A percentile compares a stretch with the other conserved stretches of the same genome.
These are phyloP conservation scores for Helicolenus hilgendorfi DNA, from an alignment of 2,797 vertebrate genomes.

Conservation along the genomic window DNA sequence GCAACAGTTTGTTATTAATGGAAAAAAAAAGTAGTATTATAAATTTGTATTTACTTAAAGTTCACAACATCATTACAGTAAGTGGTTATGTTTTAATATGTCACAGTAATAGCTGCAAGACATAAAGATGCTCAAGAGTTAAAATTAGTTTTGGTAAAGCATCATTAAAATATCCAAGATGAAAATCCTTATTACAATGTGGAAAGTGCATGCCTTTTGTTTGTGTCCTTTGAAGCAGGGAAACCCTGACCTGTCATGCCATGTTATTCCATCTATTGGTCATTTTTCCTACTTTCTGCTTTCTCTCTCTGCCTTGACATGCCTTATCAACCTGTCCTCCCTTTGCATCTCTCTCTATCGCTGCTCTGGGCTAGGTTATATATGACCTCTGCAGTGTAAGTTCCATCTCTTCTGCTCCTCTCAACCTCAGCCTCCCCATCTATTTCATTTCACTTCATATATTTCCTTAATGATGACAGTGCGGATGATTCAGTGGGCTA, in stretches of 20 bases:
- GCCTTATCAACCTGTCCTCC: conserved; percentile 53
- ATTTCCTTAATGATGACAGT: neutral
- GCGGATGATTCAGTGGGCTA: neutral
- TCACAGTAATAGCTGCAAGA: neutral
- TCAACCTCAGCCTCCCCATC: neutral
- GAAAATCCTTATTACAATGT: neutral
- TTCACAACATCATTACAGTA: neutral
- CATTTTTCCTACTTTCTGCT: conserved; percentile 37
- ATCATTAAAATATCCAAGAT: neutral
- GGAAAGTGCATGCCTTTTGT: neutral
- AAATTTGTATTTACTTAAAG: too few relatives aligned
- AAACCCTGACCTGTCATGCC: neutral
- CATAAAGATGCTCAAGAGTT: neutral
- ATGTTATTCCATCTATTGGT: neutral
- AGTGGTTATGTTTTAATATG: neutral
- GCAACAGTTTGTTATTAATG: neutral
- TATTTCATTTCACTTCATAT: conserved; percentile 5
- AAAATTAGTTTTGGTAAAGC: neutral
- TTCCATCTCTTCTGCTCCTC: conserved; percentile 58
- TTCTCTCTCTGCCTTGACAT: conserved; percentile 31
- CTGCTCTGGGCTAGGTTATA: conserved; percentile 87
- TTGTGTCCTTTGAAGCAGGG: neutral
- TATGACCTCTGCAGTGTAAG: conserved; percentile 91
- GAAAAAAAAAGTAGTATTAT: neutral
- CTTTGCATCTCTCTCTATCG: conserved; percentile 45